Evolutionary conservation across 1,140 invertebrate species (phyloP).

Genomic region (Contarinia nasturtii): DNA sequence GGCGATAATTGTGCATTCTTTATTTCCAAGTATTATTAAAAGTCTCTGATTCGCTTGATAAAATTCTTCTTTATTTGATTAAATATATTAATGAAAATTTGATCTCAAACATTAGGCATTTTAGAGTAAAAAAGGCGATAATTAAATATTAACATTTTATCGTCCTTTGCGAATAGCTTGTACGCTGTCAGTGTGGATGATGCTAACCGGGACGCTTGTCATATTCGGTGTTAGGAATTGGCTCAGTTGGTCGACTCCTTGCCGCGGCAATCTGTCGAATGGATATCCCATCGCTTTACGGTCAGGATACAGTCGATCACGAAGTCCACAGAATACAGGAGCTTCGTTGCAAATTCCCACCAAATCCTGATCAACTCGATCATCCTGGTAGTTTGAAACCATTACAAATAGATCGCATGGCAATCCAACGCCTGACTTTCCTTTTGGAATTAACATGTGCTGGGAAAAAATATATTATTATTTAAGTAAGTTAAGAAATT

Average conservation of each 20-base stretch:
- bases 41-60: too few species aligned
- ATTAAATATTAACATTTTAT: too few species aligned
- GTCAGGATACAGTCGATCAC: constrained; percentile 53
- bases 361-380: constrained; percentile 38
- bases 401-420: constrained; percentile 57
- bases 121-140: too few species aligned
- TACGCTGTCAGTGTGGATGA: constrained; percentile 28
- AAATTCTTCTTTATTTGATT: too few species aligned
- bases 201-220: constrained; percentile 31
- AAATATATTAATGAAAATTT: too few species aligned
- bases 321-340: constrained; percentile 50
- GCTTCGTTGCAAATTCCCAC: constrained; percentile 41
- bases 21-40: too few species aligned
- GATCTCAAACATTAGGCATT: too few species aligned
- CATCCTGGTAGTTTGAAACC: constrained; percentile 53
- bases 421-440: constrained; percentile 38
- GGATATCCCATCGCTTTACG: constrained; percentile 54
- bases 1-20: too few species aligned
- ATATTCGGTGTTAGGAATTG: constrained; percentile 52
- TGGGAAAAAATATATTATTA: too few species aligned
- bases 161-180: too few species aligned
- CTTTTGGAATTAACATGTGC: constrained; percentile 48
- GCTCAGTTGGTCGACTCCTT: constrained; percentile 28
- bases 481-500: too few species aligned
- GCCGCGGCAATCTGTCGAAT: constrained; percentile 41